Evolutionary conservation across 2,888 invertebrate genomes (phyloP), one percentile per base, ranked within the genome.

Genomic region (Stratiomys singularior): DNA sequence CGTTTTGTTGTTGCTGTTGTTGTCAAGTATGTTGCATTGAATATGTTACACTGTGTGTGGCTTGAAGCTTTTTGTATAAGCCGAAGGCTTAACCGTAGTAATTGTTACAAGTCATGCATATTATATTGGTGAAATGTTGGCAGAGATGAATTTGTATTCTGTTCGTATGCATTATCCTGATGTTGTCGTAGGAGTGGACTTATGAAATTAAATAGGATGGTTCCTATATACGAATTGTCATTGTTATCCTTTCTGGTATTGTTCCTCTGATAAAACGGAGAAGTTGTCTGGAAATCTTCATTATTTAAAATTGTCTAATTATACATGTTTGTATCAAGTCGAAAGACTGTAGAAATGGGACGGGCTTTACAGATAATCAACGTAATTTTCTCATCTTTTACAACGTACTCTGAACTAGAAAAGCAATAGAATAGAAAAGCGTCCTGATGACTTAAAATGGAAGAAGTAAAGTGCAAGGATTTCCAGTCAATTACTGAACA

Each of bases 51-150:
- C n/a, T n/a, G 52, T 18, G 52, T 52, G 37, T 37, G 37, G 37
- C 37, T 37, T 5, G 37, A 37, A 5, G 37, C 37, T 37, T 52
- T 52, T 13, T 52, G 18, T 52, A 52, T 52, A 52, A 69, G 47
- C 69, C 30, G 7, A 37, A 18, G 47, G 47, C 69, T 69, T 69
- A 69, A 69, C 69, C 69, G n/a, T 46, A 46, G 69, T 69, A 47
- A 69, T 69, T 69, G 69, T 69, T 69, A 69, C 69, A 69, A 69
- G 69, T 69, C 69, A 69, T 69, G 69, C 69, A 69, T 69, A 69
- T 69, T 69, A 69, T 69, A 69, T 69, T 47, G 46, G 69, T 46
- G 27, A 69, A 46, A 69, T 69, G 69, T 69, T 25, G 46, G 25
- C n/a, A 47, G 47, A 47, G 46, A 69, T 69, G 69, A 47, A 47